These are phyloP conservation scores for Brachymystax lenok DNA, from an alignment of 2,797 vertebrate species.

Conservation along the genomic window DNA sequence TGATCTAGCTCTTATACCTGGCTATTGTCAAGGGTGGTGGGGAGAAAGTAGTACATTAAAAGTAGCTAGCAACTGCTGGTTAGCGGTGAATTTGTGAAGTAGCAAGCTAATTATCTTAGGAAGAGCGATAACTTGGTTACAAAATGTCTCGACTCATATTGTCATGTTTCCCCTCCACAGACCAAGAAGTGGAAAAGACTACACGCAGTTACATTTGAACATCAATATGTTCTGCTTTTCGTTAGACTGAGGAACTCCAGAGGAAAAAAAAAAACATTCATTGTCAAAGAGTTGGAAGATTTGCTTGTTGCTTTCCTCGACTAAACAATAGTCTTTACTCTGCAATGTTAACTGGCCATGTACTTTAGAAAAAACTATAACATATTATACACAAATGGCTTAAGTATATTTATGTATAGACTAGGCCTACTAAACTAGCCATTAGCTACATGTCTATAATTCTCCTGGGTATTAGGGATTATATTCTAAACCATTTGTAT, in stretches of 20 bases:
- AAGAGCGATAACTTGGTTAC: neutral
- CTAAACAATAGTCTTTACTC: too few species aligned
- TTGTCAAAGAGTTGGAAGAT: too few species aligned
- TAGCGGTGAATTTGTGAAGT: too few species aligned
- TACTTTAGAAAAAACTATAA: neutral
- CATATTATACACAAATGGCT: neutral
- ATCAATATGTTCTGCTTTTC: neutral
- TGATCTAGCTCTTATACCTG: too few species aligned
- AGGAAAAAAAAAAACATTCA: too few species aligned
- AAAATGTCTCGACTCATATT: neutral
- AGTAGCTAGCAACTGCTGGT: too few species aligned
- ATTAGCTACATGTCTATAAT: neutral
- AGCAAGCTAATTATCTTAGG: neutral
- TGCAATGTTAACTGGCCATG: neutral
- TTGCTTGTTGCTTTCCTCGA: neutral
- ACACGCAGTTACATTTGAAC: neutral
- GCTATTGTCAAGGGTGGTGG: too few species aligned
- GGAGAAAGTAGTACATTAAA: too few species aligned
- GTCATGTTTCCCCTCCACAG: neutral
- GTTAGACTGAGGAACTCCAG: neutral
- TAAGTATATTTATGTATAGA: neutral
- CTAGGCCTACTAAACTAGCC: neutral
- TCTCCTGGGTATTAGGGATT: neutral
- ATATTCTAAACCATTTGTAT: neutral
- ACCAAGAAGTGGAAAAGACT: constrained; percentile 1